Percentiles rank a stretch among this genome's conserved stretches.
Conservation (phyloP, 1,140 invertebrate species). For the Mercenaria mercenaria region DNA sequence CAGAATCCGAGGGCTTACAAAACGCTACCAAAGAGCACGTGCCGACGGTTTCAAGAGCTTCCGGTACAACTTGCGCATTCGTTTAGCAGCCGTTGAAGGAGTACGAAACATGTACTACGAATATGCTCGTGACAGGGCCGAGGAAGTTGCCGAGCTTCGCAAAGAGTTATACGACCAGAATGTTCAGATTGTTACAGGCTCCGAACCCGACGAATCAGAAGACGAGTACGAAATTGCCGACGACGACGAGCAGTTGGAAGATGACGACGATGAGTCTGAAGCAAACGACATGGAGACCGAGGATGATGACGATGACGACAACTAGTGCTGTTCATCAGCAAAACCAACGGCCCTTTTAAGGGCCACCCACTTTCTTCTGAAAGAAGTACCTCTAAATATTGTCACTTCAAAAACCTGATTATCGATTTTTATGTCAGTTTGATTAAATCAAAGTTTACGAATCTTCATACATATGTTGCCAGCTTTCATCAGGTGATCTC, state of each 20-base stretch:
- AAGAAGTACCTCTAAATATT: not conserved
- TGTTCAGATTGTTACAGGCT: slow-evolving; percentile 27
- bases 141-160: slow-evolving; percentile 61
- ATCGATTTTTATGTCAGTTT: no score
- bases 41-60: slow-evolving; percentile 52
- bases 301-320: not conserved
- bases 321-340: not conserved
- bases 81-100: slow-evolving; percentile 62
- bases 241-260: not conserved
- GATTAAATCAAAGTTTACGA: no score
- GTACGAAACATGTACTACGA: slow-evolving; percentile 72
- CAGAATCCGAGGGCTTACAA: slow-evolving; percentile 71
- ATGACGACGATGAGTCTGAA: not conserved
- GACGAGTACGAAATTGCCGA: not conserved
- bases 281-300: not conserved
- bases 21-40: slow-evolving; percentile 70
- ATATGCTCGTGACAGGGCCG: slow-evolving; percentile 64
- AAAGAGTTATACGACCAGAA: slow-evolving; percentile 61
- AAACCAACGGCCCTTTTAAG: slow-evolving; percentile 31
- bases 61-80: slow-evolving; percentile 67
- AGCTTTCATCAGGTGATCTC: no score
- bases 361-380: not conserved
- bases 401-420: not conserved
- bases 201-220: not conserved
- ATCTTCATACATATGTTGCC: no score